Evolutionary conservation across 2,888 invertebrate species (phyloP), one percentile per base, ranked within the genome.

Genomic region (Alloplasta piceator): DNA sequence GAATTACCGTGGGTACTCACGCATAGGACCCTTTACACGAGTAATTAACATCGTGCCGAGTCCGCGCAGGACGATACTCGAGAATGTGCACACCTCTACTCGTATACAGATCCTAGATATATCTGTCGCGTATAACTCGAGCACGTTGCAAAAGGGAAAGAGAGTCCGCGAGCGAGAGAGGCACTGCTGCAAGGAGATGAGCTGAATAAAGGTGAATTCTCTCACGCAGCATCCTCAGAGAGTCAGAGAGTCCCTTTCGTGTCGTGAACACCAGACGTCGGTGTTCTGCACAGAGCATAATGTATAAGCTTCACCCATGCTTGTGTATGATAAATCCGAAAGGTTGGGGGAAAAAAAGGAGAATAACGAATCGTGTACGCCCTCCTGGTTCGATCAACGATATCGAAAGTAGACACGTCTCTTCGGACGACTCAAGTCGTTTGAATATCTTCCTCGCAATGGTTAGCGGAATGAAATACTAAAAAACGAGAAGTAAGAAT

Each of bases 321-420:
- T 26, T 26, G 3, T 26, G 36, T 61, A 72, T 72, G 72, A 80
- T 79, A 79, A 77, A 80, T 66, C 63, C 56, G 58, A 63, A 48
- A 71, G 61, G 64, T 71, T 43, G 10, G 63, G 26, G 26, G 1
- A 26, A 26, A 64, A 63, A 43, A 39, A 48, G 55, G 55, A 39
- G 64, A 76, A 68, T 71, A 76, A 68, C 76, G 79, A 68, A 73
- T 80, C 82, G 74, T 84, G 85, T 83, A 77, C 67, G 43, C 74
- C 77, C 73, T 70, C 78, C 78, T 82, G 81, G 71, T 85, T 85
- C 88, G 89, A 90, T 90, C 88, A 85, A 86, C 84, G 90, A 91
- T 90, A 90, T 89, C 88, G 87, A 87, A 88, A 90, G 90, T 89
- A 90, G 89, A 90, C 90, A 91, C 89, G 90, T 90, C 88, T 89